A percentile compares a stretch with the other conserved stretches of the same genome.
Evolutionary conservation across 1,140 invertebrate species (phyloP).

Genomic region (Daktulosphaira vitifoliae): DNA sequence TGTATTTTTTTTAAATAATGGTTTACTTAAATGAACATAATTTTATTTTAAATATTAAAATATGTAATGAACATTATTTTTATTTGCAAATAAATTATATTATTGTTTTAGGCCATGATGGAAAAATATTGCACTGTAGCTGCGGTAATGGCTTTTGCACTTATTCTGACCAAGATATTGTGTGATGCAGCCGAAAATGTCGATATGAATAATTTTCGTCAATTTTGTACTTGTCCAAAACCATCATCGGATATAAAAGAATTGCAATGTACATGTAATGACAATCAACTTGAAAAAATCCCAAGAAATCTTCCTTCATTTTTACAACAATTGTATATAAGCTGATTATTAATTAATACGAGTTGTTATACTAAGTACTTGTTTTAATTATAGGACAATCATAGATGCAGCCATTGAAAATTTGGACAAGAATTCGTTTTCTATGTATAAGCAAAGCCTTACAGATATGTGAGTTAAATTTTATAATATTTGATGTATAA

Average conservation of each 20-base stretch:
- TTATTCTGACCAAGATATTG: background rate
- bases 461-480: slow-evolving; percentile 3
- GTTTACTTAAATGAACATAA: too few relatives aligned
- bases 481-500: too few relatives aligned
- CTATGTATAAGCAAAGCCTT: background rate
- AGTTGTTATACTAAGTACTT: too few relatives aligned
- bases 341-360: too few relatives aligned
- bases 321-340: background rate
- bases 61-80: too few relatives aligned
- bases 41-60: too few relatives aligned
- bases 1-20: too few relatives aligned
- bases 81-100: too few relatives aligned
- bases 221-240: background rate
- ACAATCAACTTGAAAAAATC: background rate
- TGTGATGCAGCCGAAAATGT: background rate
- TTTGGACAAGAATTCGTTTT: background rate
- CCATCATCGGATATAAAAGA: background rate
- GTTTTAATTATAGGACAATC: background rate
- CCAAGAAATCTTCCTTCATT: background rate
- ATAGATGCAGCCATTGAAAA: background rate
- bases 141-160: background rate
- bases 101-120: slow-evolving; percentile 12
- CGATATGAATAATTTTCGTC: background rate
- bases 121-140: background rate
- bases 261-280: background rate